These are phyloP conservation scores for Hylaeus volcanicus DNA, from an alignment of 1,140 invertebrate species.

Conservation along the genomic window DNA sequence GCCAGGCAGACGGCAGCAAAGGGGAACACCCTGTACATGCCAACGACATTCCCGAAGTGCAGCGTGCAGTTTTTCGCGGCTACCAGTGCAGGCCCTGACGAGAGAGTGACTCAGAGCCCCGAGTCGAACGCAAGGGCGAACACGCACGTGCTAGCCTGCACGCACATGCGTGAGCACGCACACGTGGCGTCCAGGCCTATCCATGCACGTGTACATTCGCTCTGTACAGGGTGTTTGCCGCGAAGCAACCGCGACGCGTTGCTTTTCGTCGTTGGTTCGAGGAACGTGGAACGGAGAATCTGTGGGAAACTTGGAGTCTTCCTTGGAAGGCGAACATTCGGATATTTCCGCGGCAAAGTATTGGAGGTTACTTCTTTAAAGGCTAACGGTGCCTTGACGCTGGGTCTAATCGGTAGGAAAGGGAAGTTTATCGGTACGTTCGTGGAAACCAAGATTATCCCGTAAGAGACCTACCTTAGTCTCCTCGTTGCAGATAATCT, in stretches of 20 bases:
- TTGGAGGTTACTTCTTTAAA: too few species aligned
- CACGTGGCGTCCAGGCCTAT: conserved; percentile 5
- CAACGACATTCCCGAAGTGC: conserved; percentile 77
- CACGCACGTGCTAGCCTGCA: conserved; percentile 50
- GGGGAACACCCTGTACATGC: conserved; percentile 68
- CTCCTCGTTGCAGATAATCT: too few species aligned
- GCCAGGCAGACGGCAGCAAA: conserved; percentile 57
- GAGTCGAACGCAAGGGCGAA: conserved; percentile 50
- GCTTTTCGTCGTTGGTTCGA: not conserved
- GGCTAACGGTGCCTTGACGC: too few species aligned
- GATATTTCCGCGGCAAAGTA: too few species aligned
- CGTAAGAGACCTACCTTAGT: too few species aligned
- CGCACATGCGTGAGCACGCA: conserved; percentile 17
- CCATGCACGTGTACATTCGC: conserved; percentile 18
- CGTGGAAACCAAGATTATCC: too few species aligned
- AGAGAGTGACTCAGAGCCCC: conserved; percentile 71
- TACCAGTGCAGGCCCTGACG: conserved; percentile 62
- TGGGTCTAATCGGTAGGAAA: too few species aligned
- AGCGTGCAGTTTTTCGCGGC: conserved; percentile 75
- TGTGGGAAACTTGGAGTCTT: too few species aligned
- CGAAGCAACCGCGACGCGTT: not conserved
- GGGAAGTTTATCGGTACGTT: too few species aligned
- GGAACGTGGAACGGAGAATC: too few species aligned
- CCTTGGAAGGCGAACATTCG: too few species aligned
- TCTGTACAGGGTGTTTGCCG: conserved; percentile 34